Percentiles rank a stretch among this genome's conserved stretches.
These are phyloP conservation scores for Trogon surrucura DNA, from an alignment of 2,113 vertebrate genomes.

Conservation along the genomic window DNA sequence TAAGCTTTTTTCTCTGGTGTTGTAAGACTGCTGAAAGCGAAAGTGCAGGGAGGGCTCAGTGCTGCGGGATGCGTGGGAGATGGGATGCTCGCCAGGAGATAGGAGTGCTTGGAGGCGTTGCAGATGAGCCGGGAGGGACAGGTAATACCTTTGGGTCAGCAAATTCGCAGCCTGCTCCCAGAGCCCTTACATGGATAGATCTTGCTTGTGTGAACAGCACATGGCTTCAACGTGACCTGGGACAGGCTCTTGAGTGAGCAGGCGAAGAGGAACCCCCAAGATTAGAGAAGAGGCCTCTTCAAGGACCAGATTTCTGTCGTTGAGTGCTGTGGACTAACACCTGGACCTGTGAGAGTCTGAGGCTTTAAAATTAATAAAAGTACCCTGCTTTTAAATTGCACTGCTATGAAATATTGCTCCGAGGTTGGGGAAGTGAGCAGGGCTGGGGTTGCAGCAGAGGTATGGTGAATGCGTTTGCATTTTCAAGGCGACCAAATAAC, in stretches of 20 bases:
- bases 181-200: not conserved
- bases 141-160: conserved; percentile 28
- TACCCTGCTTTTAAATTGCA: not conserved
- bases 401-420: conserved; percentile 33
- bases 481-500: not conserved
- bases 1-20: not conserved
- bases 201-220: not conserved
- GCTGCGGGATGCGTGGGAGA: conserved; percentile 9
- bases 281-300: not conserved
- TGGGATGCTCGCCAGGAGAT: not conserved
- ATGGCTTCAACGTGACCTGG: rapidly evolving
- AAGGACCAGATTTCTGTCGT: not conserved
- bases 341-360: not conserved
- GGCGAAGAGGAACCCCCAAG: rapidly evolving
- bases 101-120: not conserved
- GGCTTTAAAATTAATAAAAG: conserved; percentile 42
- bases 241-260: not conserved
- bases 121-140: rapidly evolving
- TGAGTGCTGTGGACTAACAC: not conserved
- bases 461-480: not conserved
- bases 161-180: not conserved
- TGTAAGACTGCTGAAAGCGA: not conserved
- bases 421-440: not conserved
- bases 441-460: not conserved
- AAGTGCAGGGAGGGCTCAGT: not conserved